Base-by-base conservation (phyloP, 1,140 invertebrate genomes). In the Temnothorax nylanderi region DNA sequence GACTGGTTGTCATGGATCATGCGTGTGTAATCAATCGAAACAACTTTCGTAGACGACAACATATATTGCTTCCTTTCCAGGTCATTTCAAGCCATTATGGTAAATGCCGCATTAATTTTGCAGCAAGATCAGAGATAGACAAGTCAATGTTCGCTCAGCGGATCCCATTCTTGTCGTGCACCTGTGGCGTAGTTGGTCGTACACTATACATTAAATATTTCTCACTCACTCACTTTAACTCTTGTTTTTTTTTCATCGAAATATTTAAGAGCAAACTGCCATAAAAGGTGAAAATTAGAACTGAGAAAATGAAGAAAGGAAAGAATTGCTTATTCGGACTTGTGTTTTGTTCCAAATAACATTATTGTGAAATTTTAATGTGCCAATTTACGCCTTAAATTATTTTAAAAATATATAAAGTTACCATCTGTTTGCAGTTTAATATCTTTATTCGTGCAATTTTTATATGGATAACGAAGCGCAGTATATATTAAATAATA, bases 41-140 rank as follows among this genome's bases (percentile, higher is more conserved):
- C 32, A 71, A 85, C 49, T 84, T 49, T 67, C 51, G 11, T 58
- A 41, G 47, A 62, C 44, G 44, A 58, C 51, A 74, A 58, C 51
- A 74, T 49, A 80, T 21, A 21, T 69, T 58, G 75, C 18, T 71
- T 62, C 62, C 58, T 89, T 89, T 89, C 71, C 69, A 85, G 87
- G 60, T 85, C 72, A 67, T 88, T 91, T 86, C 87, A 65, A 49
- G 69, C 76, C 88, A 90, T 92, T 92, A 92, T 62, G 41, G 85
- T 90, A 91, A 92, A 92, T 91, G 87, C 49, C 60, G 81, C 87
- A 92, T 92, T 90, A 92, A 92, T 92, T 81, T 92, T 91, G 75
- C 87, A 92, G 65, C 58, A 84, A 86, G 91, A 92, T 92, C 77
- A 86, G 78, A 90, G 90, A 92, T 91, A 90, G 87, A 90, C 81